A percentile compares a stretch with the other conserved stretches of the same genome.
Evolutionary conservation across 2,797 vertebrate genomes (phyloP).

Genomic region (Lepus townsendii): DNA sequence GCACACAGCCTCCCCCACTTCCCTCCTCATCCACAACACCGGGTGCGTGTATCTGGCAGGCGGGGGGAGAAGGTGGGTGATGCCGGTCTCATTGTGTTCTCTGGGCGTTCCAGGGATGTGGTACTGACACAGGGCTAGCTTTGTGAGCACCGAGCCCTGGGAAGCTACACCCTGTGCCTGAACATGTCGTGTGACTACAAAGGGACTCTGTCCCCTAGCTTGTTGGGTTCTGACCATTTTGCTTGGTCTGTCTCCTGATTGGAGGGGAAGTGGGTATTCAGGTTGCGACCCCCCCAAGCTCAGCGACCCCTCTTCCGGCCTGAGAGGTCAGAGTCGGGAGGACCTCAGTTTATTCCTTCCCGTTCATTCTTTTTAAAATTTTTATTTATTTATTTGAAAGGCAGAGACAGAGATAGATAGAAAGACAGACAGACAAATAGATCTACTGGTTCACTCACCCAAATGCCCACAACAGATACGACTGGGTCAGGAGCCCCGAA

Average conservation of each 20-base stretch:
- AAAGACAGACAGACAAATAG: too few species aligned
- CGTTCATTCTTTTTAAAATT: neutral
- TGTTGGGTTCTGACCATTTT: neutral
- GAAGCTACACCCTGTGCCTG: neutral
- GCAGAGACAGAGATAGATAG: too few species aligned
- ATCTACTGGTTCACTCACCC: too few species aligned
- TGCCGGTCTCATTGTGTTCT: constrained; percentile 25
- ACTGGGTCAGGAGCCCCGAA: too few species aligned
- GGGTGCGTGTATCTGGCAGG: neutral
- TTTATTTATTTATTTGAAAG: too few species aligned
- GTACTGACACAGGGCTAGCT: neutral
- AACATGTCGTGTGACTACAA: neutral
- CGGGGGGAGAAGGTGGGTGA: neutral
- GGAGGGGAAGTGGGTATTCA: neutral
- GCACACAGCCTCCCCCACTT: neutral
- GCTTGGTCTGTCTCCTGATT: neutral
- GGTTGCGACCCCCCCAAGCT: neutral
- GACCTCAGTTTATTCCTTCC: neutral
- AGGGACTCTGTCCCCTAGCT: neutral
- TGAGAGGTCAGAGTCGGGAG: neutral
- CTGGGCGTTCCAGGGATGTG: neutral
- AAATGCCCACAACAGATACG: too few species aligned
- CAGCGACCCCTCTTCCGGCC: neutral
- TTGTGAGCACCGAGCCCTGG: neutral
- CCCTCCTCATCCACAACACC: neutral